Evolutionary conservation across 2,888 invertebrate species (phyloP).

Genomic region (Zaprionus bogoriensis): DNA sequence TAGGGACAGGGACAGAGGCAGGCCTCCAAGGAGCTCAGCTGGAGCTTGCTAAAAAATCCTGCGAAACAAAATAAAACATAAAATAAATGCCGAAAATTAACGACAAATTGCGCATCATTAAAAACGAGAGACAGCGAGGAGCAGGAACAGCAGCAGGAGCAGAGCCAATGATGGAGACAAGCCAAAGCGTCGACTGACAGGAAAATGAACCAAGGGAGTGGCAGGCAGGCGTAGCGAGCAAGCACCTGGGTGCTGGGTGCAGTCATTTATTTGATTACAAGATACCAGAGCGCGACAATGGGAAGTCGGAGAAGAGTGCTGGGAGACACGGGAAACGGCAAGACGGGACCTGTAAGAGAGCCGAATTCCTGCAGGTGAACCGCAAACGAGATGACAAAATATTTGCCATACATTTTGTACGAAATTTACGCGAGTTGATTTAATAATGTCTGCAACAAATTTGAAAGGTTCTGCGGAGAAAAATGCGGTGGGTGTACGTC

Average conservation of each 20-base stretch:
- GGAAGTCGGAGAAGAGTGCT: background rate
- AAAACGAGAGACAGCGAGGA: conserved; percentile 38
- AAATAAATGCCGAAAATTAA: conserved; percentile 72
- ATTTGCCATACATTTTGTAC: conserved; percentile 41
- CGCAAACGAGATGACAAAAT: conserved; percentile 37
- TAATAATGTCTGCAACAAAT: conserved; percentile 23
- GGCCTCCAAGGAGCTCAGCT: conserved; percentile 35
- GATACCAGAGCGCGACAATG: conserved; percentile 50
- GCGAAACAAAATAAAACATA: conserved; percentile 54
- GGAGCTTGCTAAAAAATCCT: conserved; percentile 35
- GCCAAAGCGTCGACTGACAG: conserved; percentile 27
- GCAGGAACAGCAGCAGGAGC: conserved; percentile 5
- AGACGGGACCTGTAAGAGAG: background rate
- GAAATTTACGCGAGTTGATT: conserved; percentile 49
- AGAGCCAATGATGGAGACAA: conserved; percentile 63
- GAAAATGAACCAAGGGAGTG: background rate
- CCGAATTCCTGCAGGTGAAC: conserved; percentile 30
- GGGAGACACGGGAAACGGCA: background rate
- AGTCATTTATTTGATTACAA: conserved; percentile 74
- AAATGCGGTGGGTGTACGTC: conserved; percentile 8
- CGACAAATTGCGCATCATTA: conserved; percentile 78
- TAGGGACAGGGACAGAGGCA: background rate
- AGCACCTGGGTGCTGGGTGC: conserved; percentile 66
- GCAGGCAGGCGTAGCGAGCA: background rate
- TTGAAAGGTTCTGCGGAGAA: conserved; percentile 1